phyloP scores from a whole-genome alignment of 2,797 vertebrate species.

The Protosalanx chinensis region DNA sequence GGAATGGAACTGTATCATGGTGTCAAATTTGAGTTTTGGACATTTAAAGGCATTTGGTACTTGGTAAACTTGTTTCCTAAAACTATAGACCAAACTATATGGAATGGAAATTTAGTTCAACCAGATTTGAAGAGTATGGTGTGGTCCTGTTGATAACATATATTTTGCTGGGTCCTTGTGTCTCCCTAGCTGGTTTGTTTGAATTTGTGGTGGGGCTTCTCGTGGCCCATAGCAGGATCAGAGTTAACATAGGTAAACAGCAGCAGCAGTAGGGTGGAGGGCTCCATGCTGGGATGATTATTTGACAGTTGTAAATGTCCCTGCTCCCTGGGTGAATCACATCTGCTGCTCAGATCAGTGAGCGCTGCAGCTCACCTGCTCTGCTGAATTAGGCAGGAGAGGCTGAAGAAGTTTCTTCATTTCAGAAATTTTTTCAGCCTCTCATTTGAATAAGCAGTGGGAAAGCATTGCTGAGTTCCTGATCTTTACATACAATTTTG shows the following conservation, averaged over 20 bases:
- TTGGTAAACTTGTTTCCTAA: no score
- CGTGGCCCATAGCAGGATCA: conserved; percentile 13
- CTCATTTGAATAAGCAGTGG: no score
- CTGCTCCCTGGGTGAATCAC: conserved; percentile 47
- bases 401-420: not conserved
- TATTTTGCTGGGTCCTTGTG: not conserved
- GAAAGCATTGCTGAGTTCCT: no score
- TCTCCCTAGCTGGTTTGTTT: not conserved
- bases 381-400: not conserved
- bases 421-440: no score
- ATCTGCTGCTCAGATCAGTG: conserved; percentile 49
- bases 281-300: conserved; percentile 64
- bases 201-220: no score
- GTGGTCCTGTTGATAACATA: not conserved
- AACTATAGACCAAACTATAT: not conserved
- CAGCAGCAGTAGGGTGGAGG: conserved; percentile 52
- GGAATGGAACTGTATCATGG: not conserved
- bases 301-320: conserved; percentile 65
- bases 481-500: no score
- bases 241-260: conserved; percentile 68
- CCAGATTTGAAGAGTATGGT: not conserved
- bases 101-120: not conserved
- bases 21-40: no score
- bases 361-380: not conserved
- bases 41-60: no score